Base-by-base conservation (phyloP, 2,113 vertebrate genomes). In the Rattus rattus region DNA sequence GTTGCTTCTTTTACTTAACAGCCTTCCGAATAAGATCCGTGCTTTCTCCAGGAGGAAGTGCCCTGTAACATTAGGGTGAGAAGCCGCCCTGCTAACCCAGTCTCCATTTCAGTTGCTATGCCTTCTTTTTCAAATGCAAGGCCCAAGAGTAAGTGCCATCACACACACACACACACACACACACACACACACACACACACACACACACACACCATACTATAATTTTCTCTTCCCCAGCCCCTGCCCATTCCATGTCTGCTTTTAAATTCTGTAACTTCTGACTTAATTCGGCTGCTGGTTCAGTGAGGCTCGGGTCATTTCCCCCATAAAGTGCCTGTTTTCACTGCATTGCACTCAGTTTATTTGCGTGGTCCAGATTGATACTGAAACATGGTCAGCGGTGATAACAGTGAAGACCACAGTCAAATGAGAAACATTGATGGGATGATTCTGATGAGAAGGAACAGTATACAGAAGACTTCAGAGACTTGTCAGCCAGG, bases 61-160 rank as follows among this genome's bases (percentile, higher is more conserved):
- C 49, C 81, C 30, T 61, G 43, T 61, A 75, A 83, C 28, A 47
- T 73, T n/a, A 63, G 30, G 36, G 24, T 77, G 67, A 80, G 47
- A 93, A 52, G 47, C 24, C 6, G 33, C 94, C 73, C 14, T n/a
- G 47, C 16, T 49, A 75, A 19, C 30, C 65, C 19, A 10, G 30
- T 28, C 49, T 59, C 93, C 20, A 39, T 94, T 67, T 90, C 75
- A 65, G 10, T 43, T 39, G 39, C 16, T 75, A 49, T 2, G n/a
- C 24, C 81, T 69, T 94, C 61, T 93, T 95, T 87, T 70, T 36
- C 79, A 95, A 96, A 93, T 28, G 56, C 47, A 94, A 36, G 67
- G 26, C 85, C 67, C 12, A 5, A 73, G n/a, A 91, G 90, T 43
- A 92, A 84, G 43, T 69, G 16, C 39, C 36, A 12, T 33, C 7